These are phyloP conservation scores for Thereuonema tuberculata DNA, from an alignment of 1,140 invertebrate species.

Conservation along the genomic window DNA sequence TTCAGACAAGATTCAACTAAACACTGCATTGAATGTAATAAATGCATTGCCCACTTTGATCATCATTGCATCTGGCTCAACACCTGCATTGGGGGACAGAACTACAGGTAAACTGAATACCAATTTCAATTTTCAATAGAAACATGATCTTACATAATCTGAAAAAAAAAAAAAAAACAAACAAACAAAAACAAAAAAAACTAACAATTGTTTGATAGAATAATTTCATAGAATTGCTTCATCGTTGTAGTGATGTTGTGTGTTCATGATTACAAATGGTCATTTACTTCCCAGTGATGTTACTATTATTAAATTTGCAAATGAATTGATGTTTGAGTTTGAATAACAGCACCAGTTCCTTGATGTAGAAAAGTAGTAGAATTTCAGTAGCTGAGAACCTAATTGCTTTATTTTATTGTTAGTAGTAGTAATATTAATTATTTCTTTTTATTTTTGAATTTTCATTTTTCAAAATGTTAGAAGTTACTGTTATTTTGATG, in stretches of 20 bases:
- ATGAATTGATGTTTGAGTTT: no score
- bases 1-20: slow-evolving; percentile 46
- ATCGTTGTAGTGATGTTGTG: not conserved
- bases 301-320: no score
- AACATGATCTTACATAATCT: not conserved
- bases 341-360: no score
- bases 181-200: not conserved
- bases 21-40: slow-evolving; percentile 92
- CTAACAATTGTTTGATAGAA: not conserved
- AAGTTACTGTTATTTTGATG: no score
- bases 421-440: no score
- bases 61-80: slow-evolving; percentile 96
- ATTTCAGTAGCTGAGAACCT: no score
- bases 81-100: slow-evolving; percentile 81
- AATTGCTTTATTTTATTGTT: no score
- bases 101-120: slow-evolving; percentile 43
- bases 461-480: no score
- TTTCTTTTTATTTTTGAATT: no score
- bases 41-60: slow-evolving; percentile 86
- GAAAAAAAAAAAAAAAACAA: not conserved
- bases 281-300: no score
- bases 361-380: no score
- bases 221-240: not conserved
- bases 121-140: not conserved
- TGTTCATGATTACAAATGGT: not conserved